Base-by-base conservation (phyloP, 64 coral and sea anemone species). In the Orbicella faveolata region DNA sequence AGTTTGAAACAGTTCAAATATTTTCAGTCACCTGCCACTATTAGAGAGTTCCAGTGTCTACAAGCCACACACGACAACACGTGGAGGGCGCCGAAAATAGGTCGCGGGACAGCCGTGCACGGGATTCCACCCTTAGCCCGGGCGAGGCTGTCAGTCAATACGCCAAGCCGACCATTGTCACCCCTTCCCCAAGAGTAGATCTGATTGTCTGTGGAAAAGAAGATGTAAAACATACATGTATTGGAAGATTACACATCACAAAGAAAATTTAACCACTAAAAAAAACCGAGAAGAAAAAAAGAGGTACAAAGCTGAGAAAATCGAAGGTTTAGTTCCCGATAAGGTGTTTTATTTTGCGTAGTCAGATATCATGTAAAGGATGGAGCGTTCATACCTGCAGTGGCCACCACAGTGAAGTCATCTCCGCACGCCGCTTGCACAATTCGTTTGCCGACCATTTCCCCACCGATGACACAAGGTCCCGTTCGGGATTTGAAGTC, bases 11-110 rank as follows among this genome's bases (percentile, higher is more conserved):
- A 16, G 55, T 59, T 59, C 10, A 12, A 59, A 59, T 14, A 57
- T 69, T 70, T 26, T 26, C 10, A 33, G 64, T 83, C 74, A 97
- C 95, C 95, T 19, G 92, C 97, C 36, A 99, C 93, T 36, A 99
- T 99, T 16, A 99, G 90, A 36, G 97, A 87, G 79, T 99, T 95
- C 97, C 97, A 99, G 91, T 99, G 89, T 66, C 86, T 95, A 74
- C 97, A 95, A 19, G 90, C 93, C 36, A 99, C 87, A 67, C 97
- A 96, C 0, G 97, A 91, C 72, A 99, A 75, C 62, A 91, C 82
- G 90, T 99, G 97, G 68, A 99, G 69, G 20, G 97, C 90, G 44
- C 97, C 97, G 89, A 99, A 99, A 75, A 99, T 94, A 75, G 97
- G 94, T n/a, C 94, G 78, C 36, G 97, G 93, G 44, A 95, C 76